A percentile compares a stretch with the other conserved stretches of the same genome.
Conservation (phyloP, 2,113 vertebrate genomes). For the Petrocephalus microphthalmus region DNA sequence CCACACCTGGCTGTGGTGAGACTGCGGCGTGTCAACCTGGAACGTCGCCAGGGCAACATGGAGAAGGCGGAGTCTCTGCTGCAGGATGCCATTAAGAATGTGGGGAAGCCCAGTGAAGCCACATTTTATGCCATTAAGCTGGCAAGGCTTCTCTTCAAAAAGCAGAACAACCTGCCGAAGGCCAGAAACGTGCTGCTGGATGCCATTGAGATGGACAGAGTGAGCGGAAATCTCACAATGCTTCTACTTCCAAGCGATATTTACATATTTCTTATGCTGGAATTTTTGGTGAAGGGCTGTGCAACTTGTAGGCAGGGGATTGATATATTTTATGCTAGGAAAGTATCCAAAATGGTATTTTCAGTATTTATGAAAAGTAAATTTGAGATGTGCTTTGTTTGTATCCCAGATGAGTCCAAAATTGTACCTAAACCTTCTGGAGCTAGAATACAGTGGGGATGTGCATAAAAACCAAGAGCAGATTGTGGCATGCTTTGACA, state of each 20-base stretch:
- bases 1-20: conserved; percentile 86
- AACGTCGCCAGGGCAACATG: conserved; percentile 87
- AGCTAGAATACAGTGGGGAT: conserved; percentile 88
- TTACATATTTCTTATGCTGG: neutral
- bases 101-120: conserved; percentile 67
- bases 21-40: conserved; percentile 85
- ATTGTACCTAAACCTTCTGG: conserved; percentile 89
- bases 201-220: conserved; percentile 87
- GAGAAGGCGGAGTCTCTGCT: conserved; percentile 82
- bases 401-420: conserved; percentile 75
- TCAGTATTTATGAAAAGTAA: neutral
- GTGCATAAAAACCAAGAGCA: conserved; percentile 83
- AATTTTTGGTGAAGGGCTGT: neutral
- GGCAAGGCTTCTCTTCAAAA: conserved; percentile 81
- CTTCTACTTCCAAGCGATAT: neutral
- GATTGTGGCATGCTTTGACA: conserved; percentile 86
- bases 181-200: conserved; percentile 88
- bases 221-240: conserved; percentile 40
- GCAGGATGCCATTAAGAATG: conserved; percentile 76
- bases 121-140: conserved; percentile 92
- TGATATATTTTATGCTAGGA: neutral
- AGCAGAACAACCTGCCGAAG: conserved; percentile 78
- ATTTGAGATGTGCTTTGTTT: neutral
- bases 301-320: neutral
- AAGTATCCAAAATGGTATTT: neutral